Base-by-base conservation (phyloP, 2,113 vertebrate genomes). In the Tursiops truncatus region DNA sequence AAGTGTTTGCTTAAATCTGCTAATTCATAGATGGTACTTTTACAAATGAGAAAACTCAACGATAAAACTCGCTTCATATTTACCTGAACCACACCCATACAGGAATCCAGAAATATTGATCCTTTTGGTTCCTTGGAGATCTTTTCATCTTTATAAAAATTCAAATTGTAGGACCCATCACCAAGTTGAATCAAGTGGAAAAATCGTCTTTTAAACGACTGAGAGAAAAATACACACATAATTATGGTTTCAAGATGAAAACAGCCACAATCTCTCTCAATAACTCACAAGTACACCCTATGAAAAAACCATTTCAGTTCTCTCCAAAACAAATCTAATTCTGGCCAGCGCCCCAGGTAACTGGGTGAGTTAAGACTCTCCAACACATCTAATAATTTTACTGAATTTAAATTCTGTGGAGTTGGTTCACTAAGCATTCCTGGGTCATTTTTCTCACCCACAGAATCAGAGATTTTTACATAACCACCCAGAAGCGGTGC, bases 121-220 rank as follows among this genome's bases (percentile, higher is more conserved):
- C 99, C 99, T 98, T 99, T 99, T 13, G 99, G 99, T 98, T 99
- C 99, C 98, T 99, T 99, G 95, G 99, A 99, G 98, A 99, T 99
- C 98, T 99, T 99, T 97, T 99, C 99, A 98, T 99, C 99, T 98
- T 99, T 99, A 98, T 99, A 99, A 98, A 99, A 99, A 98, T 99
- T 99, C 81, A 99, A 99, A 97, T 99, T 99, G 98, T 99, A 99
- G 26, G 99, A 99, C 88, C 99, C 99, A 89, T 99, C 99, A 3
- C 99, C 99, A 47, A 99, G 99, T 97, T 99, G 99, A 20, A 99
- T 99, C 50, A 99, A 98, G 97, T 99, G 99, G 98, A 99, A 99
- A 98, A 99, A 99, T 73, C 99, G 99, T 97, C 99, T 99, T 98
- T 99, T 99, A 98, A 99, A 99, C 33, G 99, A 99, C 99, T 99